Conservation (phyloP, 2,113 vertebrate genomes). For the Myocastor coypus region DNA sequence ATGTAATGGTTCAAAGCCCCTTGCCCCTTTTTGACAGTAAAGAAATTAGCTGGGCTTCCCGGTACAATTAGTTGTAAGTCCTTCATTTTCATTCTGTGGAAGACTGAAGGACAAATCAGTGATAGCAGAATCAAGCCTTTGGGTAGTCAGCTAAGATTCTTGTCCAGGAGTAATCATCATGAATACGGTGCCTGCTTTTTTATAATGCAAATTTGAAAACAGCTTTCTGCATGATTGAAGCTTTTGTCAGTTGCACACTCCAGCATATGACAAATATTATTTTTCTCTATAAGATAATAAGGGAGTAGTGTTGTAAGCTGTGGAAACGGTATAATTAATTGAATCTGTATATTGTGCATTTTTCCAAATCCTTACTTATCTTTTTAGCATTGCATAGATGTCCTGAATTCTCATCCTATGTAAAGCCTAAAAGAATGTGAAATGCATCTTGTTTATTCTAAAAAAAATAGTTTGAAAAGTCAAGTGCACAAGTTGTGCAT, state of each 20-base stretch:
- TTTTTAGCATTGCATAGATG: neutral
- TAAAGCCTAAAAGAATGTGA: neutral
- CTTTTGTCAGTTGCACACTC: constrained; percentile 89
- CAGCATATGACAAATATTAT: constrained; percentile 89
- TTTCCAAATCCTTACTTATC: neutral
- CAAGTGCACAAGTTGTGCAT: neutral
- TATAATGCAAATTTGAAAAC: constrained; percentile 94
- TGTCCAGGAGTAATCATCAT: constrained; percentile 93
- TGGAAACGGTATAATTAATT: constrained; percentile 59
- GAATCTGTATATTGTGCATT: neutral
- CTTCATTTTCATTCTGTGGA: constrained; percentile 87
- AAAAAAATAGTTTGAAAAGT: neutral
- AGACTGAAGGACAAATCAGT: constrained; percentile 89
- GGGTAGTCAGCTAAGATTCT: constrained; percentile 89
- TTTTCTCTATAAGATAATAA: constrained; percentile 85
- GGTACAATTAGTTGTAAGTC: constrained; percentile 87
- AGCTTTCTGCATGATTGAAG: constrained; percentile 94
- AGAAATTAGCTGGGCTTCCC: constrained; percentile 87
- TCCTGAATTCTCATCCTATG: neutral
- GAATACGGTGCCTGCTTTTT: constrained; percentile 92
- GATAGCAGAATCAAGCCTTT: constrained; percentile 89
- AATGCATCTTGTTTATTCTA: neutral
- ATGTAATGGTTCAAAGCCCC: constrained; percentile 72
- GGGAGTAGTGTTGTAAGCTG: constrained; percentile 77
- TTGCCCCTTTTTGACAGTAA: constrained; percentile 71